Base-by-base conservation (phyloP, 2,797 vertebrate genomes). In the Mallotus villosus region DNA sequence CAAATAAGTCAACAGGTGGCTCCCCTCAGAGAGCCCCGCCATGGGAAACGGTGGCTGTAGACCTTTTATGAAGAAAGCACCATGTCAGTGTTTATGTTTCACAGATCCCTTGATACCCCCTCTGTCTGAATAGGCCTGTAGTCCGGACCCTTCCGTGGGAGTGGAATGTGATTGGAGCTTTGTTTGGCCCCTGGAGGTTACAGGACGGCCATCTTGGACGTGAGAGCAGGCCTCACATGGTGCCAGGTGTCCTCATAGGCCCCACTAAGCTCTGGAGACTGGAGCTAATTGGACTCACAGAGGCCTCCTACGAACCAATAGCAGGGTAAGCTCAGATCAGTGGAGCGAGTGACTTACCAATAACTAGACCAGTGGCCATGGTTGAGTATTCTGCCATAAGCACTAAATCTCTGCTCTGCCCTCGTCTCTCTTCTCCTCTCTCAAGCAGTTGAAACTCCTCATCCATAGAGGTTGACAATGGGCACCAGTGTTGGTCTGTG, bases 281-380 rank as follows among this genome's bases (percentile, higher is more conserved):
- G 89, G 88, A 88, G 90, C 90, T 94, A 92, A 94, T 93, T 91
- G 92, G 88, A 86, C 73, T 91, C 85, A 86, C 72, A 74, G 70
- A 81, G 81, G 78, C 80, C 19, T 81, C 51, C 29, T 87, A 84
- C 86, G 84, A 84, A 81, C 84, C 85, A 77, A 86, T 86, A 85
- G 70, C 82, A 82, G 84, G 81, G 76, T 72, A 2, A 63, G 88
- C 89, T 93, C 85, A 86, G 91, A 92, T 93, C 89, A 85, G 67
- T 63, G 84, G 84, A 86, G 85, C 77, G 77, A 84, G 83, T 80
- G 70, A 73, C 68, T 46, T 74, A 62, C 78, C 84, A 82, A 72
- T 76, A 78, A 75, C 68, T 58, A 74, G 73, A 77, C 71, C 2
- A 6, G 74, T 77, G 73, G 57, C 79, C n/a, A 17, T 25, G 24